Base-by-base conservation (phyloP, 1,140 invertebrate genomes). In the Papilio machaon region DNA sequence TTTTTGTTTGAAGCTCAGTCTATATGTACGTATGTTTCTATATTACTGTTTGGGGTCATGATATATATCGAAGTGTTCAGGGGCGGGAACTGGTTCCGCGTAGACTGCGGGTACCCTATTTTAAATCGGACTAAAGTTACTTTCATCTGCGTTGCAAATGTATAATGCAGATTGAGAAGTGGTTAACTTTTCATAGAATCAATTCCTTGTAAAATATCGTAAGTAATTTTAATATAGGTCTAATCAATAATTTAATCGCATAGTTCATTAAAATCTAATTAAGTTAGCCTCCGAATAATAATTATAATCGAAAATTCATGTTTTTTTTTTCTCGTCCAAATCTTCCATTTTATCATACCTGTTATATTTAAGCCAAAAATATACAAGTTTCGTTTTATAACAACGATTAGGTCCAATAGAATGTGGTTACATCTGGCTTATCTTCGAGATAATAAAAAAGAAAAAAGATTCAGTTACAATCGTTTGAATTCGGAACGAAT, bases 11-110 rank as follows among this genome's bases (percentile, higher is more conserved):
- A 85, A 79, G 76, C 19, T 23, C 49, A 4, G 47, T 77, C 15
- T 19, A 85, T 30, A 30, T 85, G 77, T 67, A 17, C 30, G 30
- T 70, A 70, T 77, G 76, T 80, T 79, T 82, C 75, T 81, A 74
- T 81, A 75, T 78, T 82, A 83, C 73, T 80, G 82, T 86, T 86
- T 85, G 81, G 82, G 84, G 82, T 85, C 84, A 85, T 30, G 81
- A 84, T 79, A 84, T 78, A 84, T 78, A 82, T 79, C 46, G 84
- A 80, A 85, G 73, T 83, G 81, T 85, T 87, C 82, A 86, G 87
- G 83, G 84, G 82, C 83, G 75, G 79, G 58, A 86, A 82, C 83
- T 87, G 84, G 85, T 88, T 85, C 67, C 52, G 19, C 54, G 76
- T 60, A 77, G 47, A 78, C 49, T 60, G 76, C n/a, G 76, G 74